Percentiles rank a stretch among this genome's conserved stretches.
phyloP scores from a whole-genome alignment of 2,797 vertebrate genomes.

The Pseudochromis fuscus region DNA sequence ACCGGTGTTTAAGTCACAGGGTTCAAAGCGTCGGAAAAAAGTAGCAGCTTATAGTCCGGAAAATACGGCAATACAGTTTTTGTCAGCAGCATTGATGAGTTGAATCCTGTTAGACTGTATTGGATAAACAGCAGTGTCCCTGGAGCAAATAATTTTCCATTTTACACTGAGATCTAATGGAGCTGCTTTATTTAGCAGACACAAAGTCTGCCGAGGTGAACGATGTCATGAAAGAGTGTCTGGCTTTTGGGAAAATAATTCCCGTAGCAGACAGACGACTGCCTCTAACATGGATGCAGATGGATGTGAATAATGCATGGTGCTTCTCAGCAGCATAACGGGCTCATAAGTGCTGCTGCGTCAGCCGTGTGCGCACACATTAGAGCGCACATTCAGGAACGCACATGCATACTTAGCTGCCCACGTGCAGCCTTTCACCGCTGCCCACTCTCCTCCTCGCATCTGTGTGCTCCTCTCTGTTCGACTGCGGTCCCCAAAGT shows the following conservation, averaged over 20 bases:
- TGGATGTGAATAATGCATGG: constrained; percentile 84
- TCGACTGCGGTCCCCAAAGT: constrained; percentile 51
- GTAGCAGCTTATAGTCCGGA: too few relatives aligned
- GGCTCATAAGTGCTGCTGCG: constrained; percentile 76
- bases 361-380: constrained; percentile 58
- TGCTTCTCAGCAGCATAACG: constrained; percentile 60
- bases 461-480: constrained; percentile 44
- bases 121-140: neutral
- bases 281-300: constrained; percentile 70
- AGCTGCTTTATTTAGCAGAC: constrained; percentile 53
- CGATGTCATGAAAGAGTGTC: constrained; percentile 44
- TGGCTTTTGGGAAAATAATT: constrained; percentile 63
- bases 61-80: too few relatives aligned
- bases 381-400: constrained; percentile 23
- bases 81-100: too few relatives aligned
- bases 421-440: constrained; percentile 56
- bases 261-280: constrained; percentile 56
- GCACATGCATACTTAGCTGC: constrained; percentile 52
- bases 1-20: too few relatives aligned
- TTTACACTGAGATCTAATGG: constrained; percentile 17
- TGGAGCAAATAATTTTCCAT: neutral
- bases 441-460: constrained; percentile 54
- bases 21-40: too few relatives aligned
- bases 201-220: constrained; percentile 55
- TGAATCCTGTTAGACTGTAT: too few relatives aligned